phyloP scores from a whole-genome alignment of 2,888 invertebrate species.

The Laothoe populi region DNA sequence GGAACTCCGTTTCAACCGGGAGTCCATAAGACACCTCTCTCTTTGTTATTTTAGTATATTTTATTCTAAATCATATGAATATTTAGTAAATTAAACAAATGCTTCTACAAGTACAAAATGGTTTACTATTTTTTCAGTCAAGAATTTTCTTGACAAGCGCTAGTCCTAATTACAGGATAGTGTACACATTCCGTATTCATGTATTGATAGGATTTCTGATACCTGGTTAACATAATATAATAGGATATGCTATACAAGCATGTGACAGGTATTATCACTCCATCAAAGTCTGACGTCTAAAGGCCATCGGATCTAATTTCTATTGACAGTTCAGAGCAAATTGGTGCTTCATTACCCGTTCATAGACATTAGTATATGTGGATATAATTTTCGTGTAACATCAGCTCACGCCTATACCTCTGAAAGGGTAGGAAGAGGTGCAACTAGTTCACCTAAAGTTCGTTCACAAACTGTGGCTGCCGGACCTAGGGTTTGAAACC shows the following conservation, averaged over 20 bases:
- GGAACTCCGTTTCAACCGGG: too few relatives aligned
- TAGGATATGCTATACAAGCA: background rate
- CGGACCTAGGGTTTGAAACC: background rate
- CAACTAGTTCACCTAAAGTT: too few relatives aligned
- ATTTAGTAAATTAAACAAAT: too few relatives aligned
- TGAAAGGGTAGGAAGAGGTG: too few relatives aligned
- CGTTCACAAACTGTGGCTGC: background rate
- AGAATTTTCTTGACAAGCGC: too few relatives aligned
- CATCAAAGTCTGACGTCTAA: conserved; percentile 14
- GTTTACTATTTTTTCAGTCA: too few relatives aligned
- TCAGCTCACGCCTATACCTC: too few relatives aligned
- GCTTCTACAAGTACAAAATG: too few relatives aligned
- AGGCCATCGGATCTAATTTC: conserved; percentile 5
- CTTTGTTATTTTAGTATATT: too few relatives aligned
- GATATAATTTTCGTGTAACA: background rate
- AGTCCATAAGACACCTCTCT: too few relatives aligned
- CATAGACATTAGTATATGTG: background rate
- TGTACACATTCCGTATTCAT: background rate
- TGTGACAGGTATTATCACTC: conserved; percentile 12
- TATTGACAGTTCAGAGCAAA: background rate
- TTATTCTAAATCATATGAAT: too few relatives aligned
- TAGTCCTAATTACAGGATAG: background rate
- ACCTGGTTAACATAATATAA: conserved; percentile 8
- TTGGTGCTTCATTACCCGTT: conserved; percentile 1
- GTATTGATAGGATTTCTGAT: background rate